A percentile compares a stretch with the other conserved stretches of the same genome.
phyloP scores from a whole-genome alignment of 2,113 vertebrate genomes.

The Nothoprocta perdicaria region DNA sequence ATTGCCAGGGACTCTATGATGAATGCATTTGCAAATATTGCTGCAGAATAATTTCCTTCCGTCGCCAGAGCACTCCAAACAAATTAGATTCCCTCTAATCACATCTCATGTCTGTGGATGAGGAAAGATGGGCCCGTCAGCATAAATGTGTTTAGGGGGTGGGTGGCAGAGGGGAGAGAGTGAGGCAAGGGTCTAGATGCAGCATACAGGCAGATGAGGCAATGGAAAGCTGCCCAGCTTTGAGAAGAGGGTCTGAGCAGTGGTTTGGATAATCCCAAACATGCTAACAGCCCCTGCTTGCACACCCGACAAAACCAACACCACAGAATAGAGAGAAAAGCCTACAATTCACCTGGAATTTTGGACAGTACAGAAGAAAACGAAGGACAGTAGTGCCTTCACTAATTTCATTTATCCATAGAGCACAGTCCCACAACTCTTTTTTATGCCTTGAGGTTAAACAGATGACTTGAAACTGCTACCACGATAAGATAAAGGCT shows the following conservation, averaged over 20 bases:
- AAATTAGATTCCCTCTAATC: slow-evolving; percentile 85
- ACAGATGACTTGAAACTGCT: not conserved
- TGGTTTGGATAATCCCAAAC: not conserved
- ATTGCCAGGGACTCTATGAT: slow-evolving; percentile 76
- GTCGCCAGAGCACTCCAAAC: slow-evolving; percentile 79
- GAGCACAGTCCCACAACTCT: not conserved
- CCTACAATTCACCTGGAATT: not conserved
- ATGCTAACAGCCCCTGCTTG: not conserved
- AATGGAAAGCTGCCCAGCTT: slow-evolving; percentile 42
- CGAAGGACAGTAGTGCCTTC: not conserved
- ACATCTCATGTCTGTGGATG: slow-evolving; percentile 76
- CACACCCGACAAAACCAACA: not conserved
- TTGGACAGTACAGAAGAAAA: not conserved
- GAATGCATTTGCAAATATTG: slow-evolving; percentile 84
- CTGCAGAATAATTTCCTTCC: slow-evolving; percentile 82
- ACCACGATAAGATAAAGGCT: not conserved
- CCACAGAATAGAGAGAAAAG: not conserved
- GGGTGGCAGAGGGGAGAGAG: slow-evolving; percentile 21
- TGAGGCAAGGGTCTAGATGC: not conserved
- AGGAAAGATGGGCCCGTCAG: slow-evolving; percentile 76
- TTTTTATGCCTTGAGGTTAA: not conserved
- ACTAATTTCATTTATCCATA: not conserved
- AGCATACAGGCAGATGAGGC: slow-evolving; percentile 34
- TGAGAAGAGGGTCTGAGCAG: not conserved
- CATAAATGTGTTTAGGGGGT: slow-evolving; percentile 63